Evolutionary conservation across 2,113 vertebrate genomes (phyloP).

Genomic region (Etia nguti): DNA sequence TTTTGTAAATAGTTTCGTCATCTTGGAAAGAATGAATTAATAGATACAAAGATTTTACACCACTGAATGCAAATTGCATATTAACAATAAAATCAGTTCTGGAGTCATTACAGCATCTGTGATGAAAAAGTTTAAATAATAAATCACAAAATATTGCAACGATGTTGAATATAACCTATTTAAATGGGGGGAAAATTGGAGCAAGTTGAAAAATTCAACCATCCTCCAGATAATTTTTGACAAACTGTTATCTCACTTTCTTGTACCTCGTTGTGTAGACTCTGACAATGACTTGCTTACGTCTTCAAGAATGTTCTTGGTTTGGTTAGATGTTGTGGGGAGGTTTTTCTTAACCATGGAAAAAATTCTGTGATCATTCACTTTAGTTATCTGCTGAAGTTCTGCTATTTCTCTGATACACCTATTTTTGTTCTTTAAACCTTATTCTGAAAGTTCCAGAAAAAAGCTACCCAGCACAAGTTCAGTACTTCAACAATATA

Average conservation of each 20-base stretch:
- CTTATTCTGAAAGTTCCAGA: neutral
- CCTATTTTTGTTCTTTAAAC: neutral
- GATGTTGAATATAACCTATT: neutral
- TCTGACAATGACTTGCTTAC: neutral
- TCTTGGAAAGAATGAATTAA: neutral
- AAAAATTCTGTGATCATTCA: neutral
- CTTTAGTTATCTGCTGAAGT: neutral
- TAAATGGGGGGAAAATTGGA: rapidly evolving
- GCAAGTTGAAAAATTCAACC: neutral
- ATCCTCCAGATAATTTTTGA: neutral
- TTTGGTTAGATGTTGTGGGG: neutral
- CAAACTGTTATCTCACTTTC: neutral
- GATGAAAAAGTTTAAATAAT: neutral
- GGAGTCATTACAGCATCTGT: neutral
- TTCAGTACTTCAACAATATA: neutral
- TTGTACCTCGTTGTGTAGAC: rapidly evolving
- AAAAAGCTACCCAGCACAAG: neutral
- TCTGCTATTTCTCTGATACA: rapidly evolving
- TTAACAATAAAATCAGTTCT: neutral
- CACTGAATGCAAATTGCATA: neutral
- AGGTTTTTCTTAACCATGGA: rapidly evolving
- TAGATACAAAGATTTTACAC: rapidly evolving
- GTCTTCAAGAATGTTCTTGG: neutral
- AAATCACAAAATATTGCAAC: neutral
- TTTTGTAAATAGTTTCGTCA: neutral